Base-by-base conservation (phyloP, 2,113 vertebrate species). In the Passer montanus region DNA sequence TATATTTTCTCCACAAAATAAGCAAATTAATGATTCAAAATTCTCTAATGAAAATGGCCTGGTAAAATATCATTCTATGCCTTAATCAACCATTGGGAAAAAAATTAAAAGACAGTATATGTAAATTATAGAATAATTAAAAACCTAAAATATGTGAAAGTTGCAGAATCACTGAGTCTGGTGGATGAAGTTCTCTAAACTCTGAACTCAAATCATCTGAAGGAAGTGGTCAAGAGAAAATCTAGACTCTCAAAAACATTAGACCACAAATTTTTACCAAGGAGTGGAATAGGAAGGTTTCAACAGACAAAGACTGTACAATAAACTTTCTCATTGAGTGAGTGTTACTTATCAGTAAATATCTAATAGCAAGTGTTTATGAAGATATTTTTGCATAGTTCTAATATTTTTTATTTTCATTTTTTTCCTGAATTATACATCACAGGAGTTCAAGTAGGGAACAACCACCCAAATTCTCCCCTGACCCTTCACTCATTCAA, bases 81-180 rank as follows among this genome's bases (percentile, higher is more conserved):
- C 27, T 59, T 41, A 53, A 58, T 90, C 11, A 73, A 19, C 1
- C 7, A 60, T 1, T 52, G 30, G 1, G 1, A 0, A 2, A 26
- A 63, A 33, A 11, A 44, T 11, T 9, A 31, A 58, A 30, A 43
- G 5, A 4, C 22, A n/a, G 2, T 3, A 9, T n/a, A 74, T 49
- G 18, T 30, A 50, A 55, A 62, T 50, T 37, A 37, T 4, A 60
- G 70, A 64, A 44, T 18, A 68, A 52, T 43, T 1, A 4, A 58
- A 81, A 84, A 10, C 7, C 35, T 69, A 66, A 58, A 41, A 18
- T 24, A 24, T 39, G 8, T 55, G 23, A 87, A 78, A 72, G 9
- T 44, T n/a, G 11, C 11, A 81, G 30, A 78, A 72, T 84, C 47
- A 43, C 7, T 53, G 33, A 64, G 7, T 37, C 7, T 44, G 27